Percentiles rank a stretch among this genome's conserved stretches.
Evolutionary conservation across 2,888 invertebrate genomes (phyloP).

Genomic region (Rhaphigaster nebulosa): DNA sequence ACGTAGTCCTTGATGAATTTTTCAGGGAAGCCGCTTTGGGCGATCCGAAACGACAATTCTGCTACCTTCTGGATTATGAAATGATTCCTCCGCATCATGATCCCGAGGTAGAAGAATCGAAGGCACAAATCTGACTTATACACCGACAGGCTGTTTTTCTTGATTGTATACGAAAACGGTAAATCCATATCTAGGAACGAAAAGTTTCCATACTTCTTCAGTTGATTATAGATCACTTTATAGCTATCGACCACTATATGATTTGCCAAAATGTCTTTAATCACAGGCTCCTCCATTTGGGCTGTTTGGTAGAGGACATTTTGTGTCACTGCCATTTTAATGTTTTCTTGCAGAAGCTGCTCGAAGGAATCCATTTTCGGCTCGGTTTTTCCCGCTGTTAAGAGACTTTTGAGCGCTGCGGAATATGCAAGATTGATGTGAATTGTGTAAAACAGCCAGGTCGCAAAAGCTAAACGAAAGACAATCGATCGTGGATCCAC

Average conservation of each 20-base stretch:
- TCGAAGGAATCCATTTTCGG: background rate
- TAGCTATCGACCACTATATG: background rate
- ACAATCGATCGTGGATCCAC: background rate
- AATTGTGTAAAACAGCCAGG: constrained; percentile 12
- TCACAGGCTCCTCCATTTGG: background rate
- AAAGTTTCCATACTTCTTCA: background rate
- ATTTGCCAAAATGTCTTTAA: background rate
- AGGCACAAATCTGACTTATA: constrained; percentile 22
- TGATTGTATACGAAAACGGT: background rate
- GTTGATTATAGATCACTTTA: background rate
- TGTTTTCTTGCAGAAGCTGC: background rate
- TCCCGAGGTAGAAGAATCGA: background rate
- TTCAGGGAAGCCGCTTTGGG: background rate
- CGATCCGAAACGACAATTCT: background rate
- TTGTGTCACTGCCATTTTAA: background rate
- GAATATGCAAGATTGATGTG: constrained; percentile 37
- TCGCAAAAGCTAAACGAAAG: constrained; percentile 3
- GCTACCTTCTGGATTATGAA: constrained; percentile 8
- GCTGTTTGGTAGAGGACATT: background rate
- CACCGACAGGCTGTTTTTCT: background rate
- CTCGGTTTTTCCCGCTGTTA: background rate
- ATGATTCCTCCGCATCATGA: constrained; percentile 9
- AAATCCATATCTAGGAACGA: background rate
- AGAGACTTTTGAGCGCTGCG: background rate
- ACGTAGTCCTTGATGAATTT: constrained; percentile 2